Evolutionary conservation across 1,140 invertebrate genomes (phyloP), one percentile per base, ranked within the genome.

Genomic region (Paracyclopina nana): DNA sequence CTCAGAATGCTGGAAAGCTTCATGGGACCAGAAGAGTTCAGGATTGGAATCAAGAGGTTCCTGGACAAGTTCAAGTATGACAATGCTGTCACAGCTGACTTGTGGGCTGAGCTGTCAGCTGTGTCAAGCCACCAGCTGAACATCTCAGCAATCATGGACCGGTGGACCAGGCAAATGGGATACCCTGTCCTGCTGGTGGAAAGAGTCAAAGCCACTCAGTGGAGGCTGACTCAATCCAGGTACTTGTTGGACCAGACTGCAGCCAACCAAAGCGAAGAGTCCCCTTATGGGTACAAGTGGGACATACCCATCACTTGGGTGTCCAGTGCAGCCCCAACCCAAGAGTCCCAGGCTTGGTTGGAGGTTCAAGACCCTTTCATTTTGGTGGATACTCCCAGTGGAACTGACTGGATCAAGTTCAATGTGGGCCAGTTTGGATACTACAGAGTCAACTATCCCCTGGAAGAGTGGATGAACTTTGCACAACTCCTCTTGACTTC

Each of bases 131-230:
- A 28, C 8, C 56, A 65, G 54, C 52, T 72, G 11, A 69, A 76
- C 55, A 62, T 80, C 5, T 74, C 74, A 0, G 61, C 70, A 14
- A 78, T 94, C 41, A 84, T 95, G 80, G 76, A 87, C 56, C 88
- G 84, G 0, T 96, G 86, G 83, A 88, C 82, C 0, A 69, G 73
- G 29, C 88, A 95, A 67, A 91, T 83, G 78, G 88, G 88, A 6
- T 84, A 78, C 56, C 88, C 90, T 0, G 70, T 90, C 0, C 65
- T 94, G 0, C 73, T 53, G 3, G 56, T 66, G 12, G n/a, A n/a
- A n/a, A n/a, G n/a, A n/a, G n/a, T n/a, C n/a, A 60, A 30, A 18
- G 48, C 31, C 9, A 4, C 22, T 11, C 70, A 61, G 2, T 75
- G 73, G 41, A 67, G 64, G 2, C 64, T 88, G 0, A 78, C 69